Evolutionary conservation across 2,888 invertebrate genomes (phyloP).

Genomic region (Pyralis farinalis): DNA sequence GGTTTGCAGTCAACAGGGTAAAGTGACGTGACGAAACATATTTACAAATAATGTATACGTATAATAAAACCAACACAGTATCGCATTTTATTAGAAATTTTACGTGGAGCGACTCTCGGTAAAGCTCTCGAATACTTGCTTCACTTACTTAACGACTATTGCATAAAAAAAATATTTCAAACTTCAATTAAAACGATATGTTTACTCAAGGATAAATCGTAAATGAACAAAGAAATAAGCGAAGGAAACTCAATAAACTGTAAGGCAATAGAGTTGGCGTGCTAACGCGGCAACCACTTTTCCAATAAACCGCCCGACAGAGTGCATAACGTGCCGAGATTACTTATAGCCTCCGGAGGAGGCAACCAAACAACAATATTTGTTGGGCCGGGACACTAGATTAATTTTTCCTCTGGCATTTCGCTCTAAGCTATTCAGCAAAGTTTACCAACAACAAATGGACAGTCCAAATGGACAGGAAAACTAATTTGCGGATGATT

Average conservation of each 20-base stretch:
- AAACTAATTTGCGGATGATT: not conserved
- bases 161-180: no score
- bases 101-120: no score
- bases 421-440: slow-evolving; percentile 39
- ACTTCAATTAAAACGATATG: not conserved
- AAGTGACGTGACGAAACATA: no score
- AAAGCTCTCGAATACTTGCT: no score
- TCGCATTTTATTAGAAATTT: no score
- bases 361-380: slow-evolving; percentile 72
- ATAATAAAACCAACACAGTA: no score
- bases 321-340: slow-evolving; percentile 73
- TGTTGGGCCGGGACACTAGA: slow-evolving; percentile 65
- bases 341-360: slow-evolving; percentile 64
- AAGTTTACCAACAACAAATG: slow-evolving; percentile 24
- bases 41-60: no score
- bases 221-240: slow-evolving; percentile 1
- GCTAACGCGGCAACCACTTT: slow-evolving; percentile 51
- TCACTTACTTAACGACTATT: no score
- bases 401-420: slow-evolving; percentile 71
- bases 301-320: slow-evolving; percentile 64
- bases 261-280: slow-evolving; percentile 32
- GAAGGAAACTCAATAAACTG: slow-evolving; percentile 7
- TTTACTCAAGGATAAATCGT: not conserved
- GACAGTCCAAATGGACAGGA: not conserved
- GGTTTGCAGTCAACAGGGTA: no score